These are phyloP conservation scores for Orthosia gracilis DNA, from an alignment of 2,888 invertebrate species.

Conservation along the genomic window DNA sequence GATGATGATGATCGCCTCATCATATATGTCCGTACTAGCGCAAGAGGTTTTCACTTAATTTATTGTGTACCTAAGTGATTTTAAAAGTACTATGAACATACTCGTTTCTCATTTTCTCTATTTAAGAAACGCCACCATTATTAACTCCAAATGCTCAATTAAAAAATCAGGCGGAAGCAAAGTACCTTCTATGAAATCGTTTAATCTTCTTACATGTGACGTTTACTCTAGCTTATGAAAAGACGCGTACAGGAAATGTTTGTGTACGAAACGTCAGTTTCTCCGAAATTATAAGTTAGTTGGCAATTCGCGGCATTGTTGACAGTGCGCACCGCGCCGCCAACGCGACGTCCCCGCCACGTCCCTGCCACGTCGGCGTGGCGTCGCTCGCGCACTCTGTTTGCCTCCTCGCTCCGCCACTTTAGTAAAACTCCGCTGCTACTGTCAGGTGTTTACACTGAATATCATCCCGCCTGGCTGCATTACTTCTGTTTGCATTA, in stretches of 20 bases:
- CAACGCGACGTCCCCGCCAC: background rate
- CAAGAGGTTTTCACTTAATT: no score
- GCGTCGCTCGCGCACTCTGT: conserved; percentile 69
- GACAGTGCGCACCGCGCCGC: conserved; percentile 45
- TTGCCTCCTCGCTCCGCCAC: conserved; percentile 76
- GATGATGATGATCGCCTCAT: no score
- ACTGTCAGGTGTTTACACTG: conserved; percentile 85
- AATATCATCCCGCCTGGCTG: conserved; percentile 76
- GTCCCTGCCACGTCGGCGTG: conserved; percentile 27
- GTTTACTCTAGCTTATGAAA: background rate
- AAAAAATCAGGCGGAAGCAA: background rate
- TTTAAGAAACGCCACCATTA: no score
- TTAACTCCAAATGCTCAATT: no score
- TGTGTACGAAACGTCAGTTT: conserved; percentile 7
- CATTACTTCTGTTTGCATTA: conserved; percentile 74
- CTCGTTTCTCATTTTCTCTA: no score
- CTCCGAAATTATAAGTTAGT: conserved; percentile 33
- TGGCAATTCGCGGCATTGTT: conserved; percentile 48
- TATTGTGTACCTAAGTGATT: no score
- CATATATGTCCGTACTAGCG: no score
- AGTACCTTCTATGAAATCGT: background rate
- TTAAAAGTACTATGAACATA: no score
- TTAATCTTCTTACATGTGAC: background rate
- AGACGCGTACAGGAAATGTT: background rate
- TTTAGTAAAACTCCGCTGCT: conserved; percentile 80